Evolutionary conservation across 2,888 invertebrate genomes (phyloP), one percentile per base, ranked within the genome.

Genomic region (Prosopocoilus inquinatus): DNA sequence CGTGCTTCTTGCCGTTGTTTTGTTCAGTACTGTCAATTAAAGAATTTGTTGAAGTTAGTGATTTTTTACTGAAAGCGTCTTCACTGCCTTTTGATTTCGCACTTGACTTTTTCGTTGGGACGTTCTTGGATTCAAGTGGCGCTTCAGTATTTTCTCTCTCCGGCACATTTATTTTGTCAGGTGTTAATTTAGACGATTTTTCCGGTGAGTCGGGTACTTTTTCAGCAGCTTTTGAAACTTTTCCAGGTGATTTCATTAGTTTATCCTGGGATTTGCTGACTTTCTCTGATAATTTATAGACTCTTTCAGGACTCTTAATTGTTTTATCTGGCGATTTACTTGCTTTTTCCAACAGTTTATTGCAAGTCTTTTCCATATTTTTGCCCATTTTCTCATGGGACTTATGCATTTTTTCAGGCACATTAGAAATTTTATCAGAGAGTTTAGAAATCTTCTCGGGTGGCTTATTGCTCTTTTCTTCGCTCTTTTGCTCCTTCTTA

Each of bases 251-350:
- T 49, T 48, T 53, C 46, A 58, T 33, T 36, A 51, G 50, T 52
- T 49, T 55, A 51, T 70, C 70, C 12, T 61, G 55, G 12, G 67
- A 60, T 11, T 57, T 59, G 2, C 63, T 61, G 5, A 59, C 58
- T 57, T 62, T 64, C 44, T 54, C 62, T 35, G 9, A 38, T 8
- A 20, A 46, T 54, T 60, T 58, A 13, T 12, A 39, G 20, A 57
- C 47, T 28, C 48, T 41, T n/a, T 43, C 15, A 11, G 58, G 53
- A 39, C 58, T 56, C 50, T 64, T 64, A 33, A 56, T 59, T 50
- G 61, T 53, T 52, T 60, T 62, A 28, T 61, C 56, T 12, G 60
- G 60, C 7, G 56, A 57, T 48, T 55, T 15, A 28, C 41, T 53
- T 1, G 45, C 7, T 48, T 48, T 56, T 16, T 45, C 52, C 9